A percentile compares a stretch with the other conserved stretches of the same genome.
Evolutionary conservation across 2,797 vertebrate species (phyloP).

Genomic region (Sardinella longiceps): DNA sequence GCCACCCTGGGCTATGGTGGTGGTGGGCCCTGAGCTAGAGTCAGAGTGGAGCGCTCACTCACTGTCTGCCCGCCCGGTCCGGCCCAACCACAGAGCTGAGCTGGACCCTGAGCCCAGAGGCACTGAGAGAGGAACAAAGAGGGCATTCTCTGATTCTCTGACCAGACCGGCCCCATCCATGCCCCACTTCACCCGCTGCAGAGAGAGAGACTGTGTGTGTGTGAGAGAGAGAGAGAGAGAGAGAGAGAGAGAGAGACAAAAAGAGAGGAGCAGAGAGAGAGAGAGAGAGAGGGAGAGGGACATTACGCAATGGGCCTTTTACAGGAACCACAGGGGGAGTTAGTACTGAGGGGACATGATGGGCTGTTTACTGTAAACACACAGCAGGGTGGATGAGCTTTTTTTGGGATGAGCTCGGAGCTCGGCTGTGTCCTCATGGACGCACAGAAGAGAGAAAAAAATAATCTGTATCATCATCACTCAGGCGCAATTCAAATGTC

Average conservation of each 20-base stretch:
- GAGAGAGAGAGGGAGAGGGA: too few relatives aligned
- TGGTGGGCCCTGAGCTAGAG: too few relatives aligned
- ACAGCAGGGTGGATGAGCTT: neutral
- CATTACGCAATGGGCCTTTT: neutral
- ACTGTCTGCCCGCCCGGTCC: too few relatives aligned
- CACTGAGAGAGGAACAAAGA: neutral
- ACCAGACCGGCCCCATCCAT: neutral
- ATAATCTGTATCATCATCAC: neutral
- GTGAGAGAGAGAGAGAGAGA: too few relatives aligned
- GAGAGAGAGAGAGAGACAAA: too few relatives aligned
- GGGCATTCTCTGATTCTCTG: constrained; percentile 5
- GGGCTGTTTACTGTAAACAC: constrained; percentile 5
- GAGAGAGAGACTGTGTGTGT: too few relatives aligned
- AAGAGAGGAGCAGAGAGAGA: too few relatives aligned
- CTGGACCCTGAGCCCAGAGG: neutral
- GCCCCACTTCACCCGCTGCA: neutral
- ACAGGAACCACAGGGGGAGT: neutral
- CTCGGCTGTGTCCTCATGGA: neutral
- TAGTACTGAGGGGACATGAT: neutral
- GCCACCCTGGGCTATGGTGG: neutral
- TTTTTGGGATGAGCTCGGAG: too few relatives aligned
- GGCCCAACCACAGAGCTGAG: neutral
- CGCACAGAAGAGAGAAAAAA: neutral
- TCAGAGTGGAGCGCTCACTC: neutral
- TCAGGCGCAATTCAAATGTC: neutral